Evolutionary conservation across 2,888 invertebrate genomes (phyloP), one percentile per base, ranked within the genome.

Genomic region (Spodoptera picta): DNA sequence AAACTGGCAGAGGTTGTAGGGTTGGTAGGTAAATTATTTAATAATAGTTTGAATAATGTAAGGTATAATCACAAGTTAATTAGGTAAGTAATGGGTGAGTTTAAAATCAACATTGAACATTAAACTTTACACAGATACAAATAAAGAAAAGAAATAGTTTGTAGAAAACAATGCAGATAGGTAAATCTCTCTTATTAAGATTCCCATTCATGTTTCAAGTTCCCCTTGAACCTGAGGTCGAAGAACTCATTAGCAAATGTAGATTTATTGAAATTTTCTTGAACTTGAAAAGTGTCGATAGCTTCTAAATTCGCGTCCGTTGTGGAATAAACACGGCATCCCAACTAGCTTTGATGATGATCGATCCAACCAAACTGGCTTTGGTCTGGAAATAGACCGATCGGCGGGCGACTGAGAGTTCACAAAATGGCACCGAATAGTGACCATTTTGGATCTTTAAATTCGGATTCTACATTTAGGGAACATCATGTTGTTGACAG

Each of bases 1-100:
- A 87, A 82, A 80, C 79, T 77, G 78, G 83, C 79, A 83, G 80
- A 83, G 83, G 87, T 85, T 81, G 67, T 66, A 78, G 76, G 78
- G 77, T 54, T 80, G 75, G 59, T 77, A 75, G 76, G 58, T 68
- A 65, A 73, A 82, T 80, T 57, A 79, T 80, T 73, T 74, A 70
- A 70, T 72, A 73, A 59, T 74, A 57, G 31, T 53, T 52, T 47
- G 19, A 62, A 51, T 62, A 54, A 60, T 50, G 44, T 59, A 59
- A 14, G 41, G 14, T 51, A 41, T 41, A 43, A 75, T 88, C 90
- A 0, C n/a, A 67, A 51, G 49, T 59, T 31, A 47, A 47, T 50
- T 68, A 59, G 27, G 43, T 10, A 51, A 50, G 43, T 10, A 51
- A 50, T 11, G 7, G 24, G 12, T 5, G 23, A 48, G 11, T 36